Conservation (phyloP, 2,113 vertebrate species). For the human (Homo sapiens) region GRCh38 chr1:77044001-77044500, state of each 20-base stretch:
- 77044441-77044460: conserved; percentile 99
- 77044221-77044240: conserved; percentile 93
- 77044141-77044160: neutral
- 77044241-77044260: conserved; percentile 95
- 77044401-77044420: conserved; percentile 92
- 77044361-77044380: conserved; percentile 95
- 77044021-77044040: neutral
- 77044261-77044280: conserved; percentile 88
- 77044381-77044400: conserved; percentile 97
- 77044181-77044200: conserved; percentile 43
- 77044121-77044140: neutral
- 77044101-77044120: neutral
- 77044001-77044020: neutral
- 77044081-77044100: fast-evolving
- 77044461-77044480: conserved; percentile 97
- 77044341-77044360: conserved; percentile 94
- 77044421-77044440: conserved; percentile 94
- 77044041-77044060: neutral
- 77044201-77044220: conserved; percentile 98
- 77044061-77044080: neutral
- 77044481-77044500: conserved; percentile 96
- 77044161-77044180: neutral
- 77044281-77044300: conserved; percentile 94
- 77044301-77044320: conserved; percentile 98
- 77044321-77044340: conserved; percentile 88